Base-by-base conservation (phyloP, 2,113 vertebrate genomes). In the Oxygymnocypris stewartii region DNA sequence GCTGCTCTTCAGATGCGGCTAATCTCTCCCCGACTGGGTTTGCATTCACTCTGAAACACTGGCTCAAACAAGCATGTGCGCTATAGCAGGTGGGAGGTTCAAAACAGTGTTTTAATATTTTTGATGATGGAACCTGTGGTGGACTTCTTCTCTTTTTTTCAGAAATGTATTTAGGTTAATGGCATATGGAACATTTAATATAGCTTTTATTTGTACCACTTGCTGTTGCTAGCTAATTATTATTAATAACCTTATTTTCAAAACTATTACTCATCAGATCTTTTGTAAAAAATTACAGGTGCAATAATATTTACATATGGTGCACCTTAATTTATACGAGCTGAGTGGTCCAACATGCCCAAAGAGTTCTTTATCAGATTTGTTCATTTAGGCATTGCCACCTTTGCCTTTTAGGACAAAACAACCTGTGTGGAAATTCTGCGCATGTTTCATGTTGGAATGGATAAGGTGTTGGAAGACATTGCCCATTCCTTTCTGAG, bases 1-100 rank as follows among this genome's bases (percentile, higher is more conserved):
- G 82, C 84, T 85, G 84, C 79, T 91, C 89, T 88, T 90, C 86
- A 90, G 91, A 92, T 88, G 84, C 90, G 84, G 88, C 89, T 91
- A 88, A 90, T 88, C 90, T 84, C 81, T 86, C 44, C 83, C 88
- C 76, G 54, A 69, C 82, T 51, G 54, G 2, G 69, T n/a, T 87
- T 47, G n/a, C 85, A 85, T 89, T 85, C 81, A 88, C 4, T 59
- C 88, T 57, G 71, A 77, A 87, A 80, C 79, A 82, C 7, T 80
- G 54, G 86, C 87, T 91, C 89, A 51, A 79, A 88, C 89, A 90
- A 90, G 84, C 76, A 79, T 85, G 86, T 87, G 89, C 88, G 90
- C 91, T 90, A 35, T 0, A 74, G 54, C 7, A 73, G 87, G 86
- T 86, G 76, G 71, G 59, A 87, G 89, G 35, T 75, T 85, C 63